Evolutionary conservation across 2,888 invertebrate genomes (phyloP), one percentile per base, ranked within the genome.

Genomic region (Plagodis pulveraria): DNA sequence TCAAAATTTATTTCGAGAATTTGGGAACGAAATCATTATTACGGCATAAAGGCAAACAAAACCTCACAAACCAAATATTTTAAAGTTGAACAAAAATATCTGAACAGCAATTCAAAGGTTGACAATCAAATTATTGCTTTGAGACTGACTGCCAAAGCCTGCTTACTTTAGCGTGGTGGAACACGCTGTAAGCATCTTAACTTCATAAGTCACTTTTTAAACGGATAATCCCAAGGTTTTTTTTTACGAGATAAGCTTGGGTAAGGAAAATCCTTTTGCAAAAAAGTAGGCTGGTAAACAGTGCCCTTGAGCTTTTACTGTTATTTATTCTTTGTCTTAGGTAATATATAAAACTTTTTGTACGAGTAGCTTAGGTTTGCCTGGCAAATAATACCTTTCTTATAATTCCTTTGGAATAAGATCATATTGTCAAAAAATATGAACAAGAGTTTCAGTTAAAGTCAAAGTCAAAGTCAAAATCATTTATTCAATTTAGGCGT

Each of bases 41-140:
- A 42, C 51, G 48, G 44, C 57, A 42, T 53, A 40, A 8, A 56
- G 57, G 61, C 66, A 68, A 64, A 57, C 36, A 36, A 36, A 36
- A 5, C 36, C 8, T 7, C 36, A 41, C 50, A 64, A 63, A 57
- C 64, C 61, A 56, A 62, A 58, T 61, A 58, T 63, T 50, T 63
- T 58, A 60, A 36, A 65, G 58, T 62, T 43, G 50, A 50, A 49
- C 52, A 46, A 66, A 62, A 62, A 60, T 54, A 54, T 56, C 55
- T 60, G 56, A 62, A 65, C 66, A 69, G 63, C 56, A 65, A 63
- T 62, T 65, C 62, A 67, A 61, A 64, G 51, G 57, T 46, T 53
- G 60, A 60, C 60, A 58, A 69, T 65, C 61, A 67, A 66, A 59
- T 66, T 65, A 66, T 59, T 66, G 52, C 58, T 62, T 22, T 22